Evolutionary conservation across 2,888 invertebrate species (phyloP).

Genomic region (Agonum fuliginosum): DNA sequence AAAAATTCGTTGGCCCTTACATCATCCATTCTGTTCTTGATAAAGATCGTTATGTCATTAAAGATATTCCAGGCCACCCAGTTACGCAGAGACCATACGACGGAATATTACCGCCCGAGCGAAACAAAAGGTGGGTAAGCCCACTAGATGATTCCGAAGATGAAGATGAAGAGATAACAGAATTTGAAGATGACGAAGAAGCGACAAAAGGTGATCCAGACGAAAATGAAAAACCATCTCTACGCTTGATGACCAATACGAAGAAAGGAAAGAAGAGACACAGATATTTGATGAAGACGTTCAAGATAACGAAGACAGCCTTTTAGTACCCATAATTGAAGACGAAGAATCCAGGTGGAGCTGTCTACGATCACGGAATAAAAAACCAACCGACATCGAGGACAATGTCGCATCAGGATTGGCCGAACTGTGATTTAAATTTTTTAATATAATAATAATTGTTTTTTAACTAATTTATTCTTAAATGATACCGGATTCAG

Average conservation of each 20-base stretch:
- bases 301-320: no score
- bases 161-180: conserved; percentile 32
- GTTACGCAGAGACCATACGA: conserved; percentile 55
- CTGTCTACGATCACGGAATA: neutral
- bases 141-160: conserved; percentile 41
- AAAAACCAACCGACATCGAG: no score
- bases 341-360: neutral
- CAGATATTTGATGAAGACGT: neutral
- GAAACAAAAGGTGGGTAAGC: conserved; percentile 46
- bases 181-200: neutral
- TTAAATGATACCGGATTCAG: no score
- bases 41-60: conserved; percentile 51
- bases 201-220: neutral
- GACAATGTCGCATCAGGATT: no score
- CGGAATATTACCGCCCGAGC: conserved; percentile 54
- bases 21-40: conserved; percentile 41
- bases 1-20: conserved; percentile 55
- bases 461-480: no score
- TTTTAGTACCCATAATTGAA: no score
- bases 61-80: conserved; percentile 53
- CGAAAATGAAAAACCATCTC: neutral
- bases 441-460: no score
- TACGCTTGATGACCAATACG: no score
- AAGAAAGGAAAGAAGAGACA: neutral
- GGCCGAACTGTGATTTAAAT: no score